phyloP scores from a whole-genome alignment of 2,888 invertebrate species.

The Aradus depressus region DNA sequence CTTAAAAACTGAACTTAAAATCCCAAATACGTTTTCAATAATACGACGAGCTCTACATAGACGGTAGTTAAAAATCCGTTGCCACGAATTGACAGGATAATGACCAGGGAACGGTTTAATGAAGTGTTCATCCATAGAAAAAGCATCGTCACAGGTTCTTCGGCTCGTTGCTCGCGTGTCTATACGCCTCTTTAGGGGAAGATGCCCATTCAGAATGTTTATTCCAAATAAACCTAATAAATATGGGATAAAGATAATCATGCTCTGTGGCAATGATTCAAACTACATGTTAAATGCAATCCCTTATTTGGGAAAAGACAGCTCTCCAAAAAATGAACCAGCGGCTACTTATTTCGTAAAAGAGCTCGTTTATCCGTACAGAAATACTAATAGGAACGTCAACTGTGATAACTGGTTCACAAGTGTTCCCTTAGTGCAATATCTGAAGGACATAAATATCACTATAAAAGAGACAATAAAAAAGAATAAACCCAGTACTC shows the following conservation, averaged over 20 bases:
- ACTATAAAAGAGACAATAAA: neutral
- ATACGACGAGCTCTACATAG: no score
- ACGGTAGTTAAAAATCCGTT: no score
- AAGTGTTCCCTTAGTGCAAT: neutral
- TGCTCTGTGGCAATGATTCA: conserved; percentile 9
- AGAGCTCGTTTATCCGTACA: conserved; percentile 7
- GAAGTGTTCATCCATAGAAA: no score
- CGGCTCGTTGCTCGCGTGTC: no score
- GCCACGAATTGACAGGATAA: no score
- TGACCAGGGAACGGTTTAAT: no score
- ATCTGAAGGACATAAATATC: neutral
- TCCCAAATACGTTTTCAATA: no score
- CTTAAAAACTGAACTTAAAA: no score
- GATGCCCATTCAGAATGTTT: conserved; percentile 28
- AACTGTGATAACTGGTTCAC: neutral
- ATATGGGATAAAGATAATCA: conserved; percentile 28
- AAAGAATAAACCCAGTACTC: neutral
- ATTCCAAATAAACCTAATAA: conserved; percentile 28
- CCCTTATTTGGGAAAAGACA: conserved; percentile 11
- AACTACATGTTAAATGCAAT: conserved; percentile 14
- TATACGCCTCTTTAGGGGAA: no score
- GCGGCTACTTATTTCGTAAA: conserved; percentile 7
- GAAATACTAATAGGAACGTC: neutral
- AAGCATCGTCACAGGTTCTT: no score
- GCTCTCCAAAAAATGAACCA: conserved; percentile 5